Base-by-base conservation (phyloP, 2,888 invertebrate species). In the Strigamia transsilvanica region DNA sequence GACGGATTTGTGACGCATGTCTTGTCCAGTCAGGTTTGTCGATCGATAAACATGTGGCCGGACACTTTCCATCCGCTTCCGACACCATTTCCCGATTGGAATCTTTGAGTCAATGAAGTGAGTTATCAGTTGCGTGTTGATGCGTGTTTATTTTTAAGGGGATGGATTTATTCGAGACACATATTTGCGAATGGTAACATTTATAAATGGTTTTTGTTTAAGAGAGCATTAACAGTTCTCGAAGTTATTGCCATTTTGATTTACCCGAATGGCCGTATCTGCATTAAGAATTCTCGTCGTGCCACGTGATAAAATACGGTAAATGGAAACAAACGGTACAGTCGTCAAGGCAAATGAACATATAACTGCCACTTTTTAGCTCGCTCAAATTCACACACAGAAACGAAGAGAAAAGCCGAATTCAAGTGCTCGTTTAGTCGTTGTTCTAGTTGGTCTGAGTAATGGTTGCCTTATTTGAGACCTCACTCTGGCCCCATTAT, bases 11-110 rank as follows among this genome's bases (percentile, higher is more conserved):
- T 61, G 61, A 61, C 61, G 61, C 61, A 61, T 61, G 61, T 61
- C 61, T 61, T 61, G 61, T 61, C 61, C 61, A 61, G 61, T 61
- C 61, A 61, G 61, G 61, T 61, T 61, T 15, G 61, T 21, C 61
- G 61, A 61, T 61, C 61, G 61, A 61, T 61, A 23, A 61, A 61
- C 61, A 61, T 61, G 61, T 18, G 61, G 61, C 61, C 61, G 61
- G 61, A 61, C 61, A 61, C 61, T 61, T 61, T 61, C 61, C 61
- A 61, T 61, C 61, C 61, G 61, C 61, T 61, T 61, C 61, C 61
- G 61, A 61, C 61, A 61, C 18, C 61, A 61, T 61, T 61, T 61
- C 61, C 61, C 61, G 61, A 61, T 61, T 61, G 18, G 61, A 61
- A 61, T 61, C 61, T 61, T 61, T 61, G 61, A 61, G 61, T 61